A percentile compares a stretch with the other conserved stretches of the same genome.
These are phyloP conservation scores for Neogale vison DNA, from an alignment of 2,113 vertebrate species.

Conservation along the genomic window DNA sequence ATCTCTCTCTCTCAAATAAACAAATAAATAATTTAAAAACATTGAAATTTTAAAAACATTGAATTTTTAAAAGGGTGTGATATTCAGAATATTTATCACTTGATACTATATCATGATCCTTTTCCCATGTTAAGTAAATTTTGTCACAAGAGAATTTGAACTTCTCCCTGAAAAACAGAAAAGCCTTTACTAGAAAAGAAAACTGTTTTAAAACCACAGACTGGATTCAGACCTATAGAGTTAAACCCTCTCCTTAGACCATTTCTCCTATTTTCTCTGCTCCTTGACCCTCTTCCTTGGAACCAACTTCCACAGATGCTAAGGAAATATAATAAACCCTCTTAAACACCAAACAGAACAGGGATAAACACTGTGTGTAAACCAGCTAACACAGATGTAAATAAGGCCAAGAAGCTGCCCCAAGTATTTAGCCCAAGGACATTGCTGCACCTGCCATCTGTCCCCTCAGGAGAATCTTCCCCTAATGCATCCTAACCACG, in stretches of 20 bases:
- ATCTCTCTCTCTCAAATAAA: neutral
- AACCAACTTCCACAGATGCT: neutral
- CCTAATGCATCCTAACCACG: neutral
- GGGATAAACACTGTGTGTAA: neutral
- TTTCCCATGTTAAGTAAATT: neutral
- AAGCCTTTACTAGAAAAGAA: neutral
- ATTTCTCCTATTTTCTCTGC: neutral
- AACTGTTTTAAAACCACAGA: neutral
- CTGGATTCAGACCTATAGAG: neutral
- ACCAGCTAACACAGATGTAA: constrained; percentile 6
- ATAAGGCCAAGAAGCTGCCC: neutral
- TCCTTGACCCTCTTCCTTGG: neutral
- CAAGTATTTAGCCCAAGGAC: constrained; percentile 40
- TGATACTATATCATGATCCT: neutral
- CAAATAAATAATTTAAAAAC: neutral
- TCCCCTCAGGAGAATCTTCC: neutral
- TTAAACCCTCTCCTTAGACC: neutral
- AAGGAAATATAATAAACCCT: neutral
- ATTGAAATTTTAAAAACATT: neutral
- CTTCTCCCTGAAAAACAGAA: constrained; percentile 6
- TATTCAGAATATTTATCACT: neutral
- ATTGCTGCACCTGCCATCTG: constrained; percentile 39
- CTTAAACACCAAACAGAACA: neutral
- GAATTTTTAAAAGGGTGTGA: neutral
- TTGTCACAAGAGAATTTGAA: constrained; percentile 9